Conservation (phyloP, 1,140 invertebrate genomes). For the Mamestra configurata region DNA sequence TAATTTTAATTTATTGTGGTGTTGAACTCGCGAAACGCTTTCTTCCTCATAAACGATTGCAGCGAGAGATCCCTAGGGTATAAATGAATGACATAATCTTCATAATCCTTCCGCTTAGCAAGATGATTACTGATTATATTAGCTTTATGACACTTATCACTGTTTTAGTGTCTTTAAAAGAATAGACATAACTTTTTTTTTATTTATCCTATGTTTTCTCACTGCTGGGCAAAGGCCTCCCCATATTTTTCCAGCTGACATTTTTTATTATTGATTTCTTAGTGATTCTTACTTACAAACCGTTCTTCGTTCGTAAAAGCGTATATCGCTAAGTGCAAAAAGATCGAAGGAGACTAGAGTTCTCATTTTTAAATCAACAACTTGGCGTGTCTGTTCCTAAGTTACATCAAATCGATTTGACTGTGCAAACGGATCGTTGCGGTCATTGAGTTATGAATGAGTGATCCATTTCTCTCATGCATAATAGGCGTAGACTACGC, state of each 20-base stretch:
- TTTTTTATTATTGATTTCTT: too few relatives aligned
- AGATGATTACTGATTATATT: not conserved
- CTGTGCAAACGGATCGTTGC: constrained; percentile 6
- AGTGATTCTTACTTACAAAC: too few relatives aligned
- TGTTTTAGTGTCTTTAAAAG: too few relatives aligned
- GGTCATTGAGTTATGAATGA: constrained; percentile 24
- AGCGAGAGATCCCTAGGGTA: not conserved
- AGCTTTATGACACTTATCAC: too few relatives aligned
- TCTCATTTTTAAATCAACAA: not conserved
- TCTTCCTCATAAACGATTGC: not conserved
- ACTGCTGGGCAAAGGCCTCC: too few relatives aligned
- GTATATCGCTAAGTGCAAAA: too few relatives aligned
- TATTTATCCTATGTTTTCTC: too few relatives aligned
- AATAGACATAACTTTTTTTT: too few relatives aligned
- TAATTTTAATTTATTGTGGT: not conserved
- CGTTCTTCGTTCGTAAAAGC: too few relatives aligned
- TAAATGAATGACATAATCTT: not conserved
- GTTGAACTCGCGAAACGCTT: not conserved
- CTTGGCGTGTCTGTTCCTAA: constrained; percentile 22
- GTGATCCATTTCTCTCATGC: constrained; percentile 26
- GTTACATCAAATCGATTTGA: constrained; percentile 22
- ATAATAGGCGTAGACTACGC: not conserved
- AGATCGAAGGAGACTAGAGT: too few relatives aligned
- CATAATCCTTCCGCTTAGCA: not conserved
- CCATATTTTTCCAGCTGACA: too few relatives aligned